phyloP scores from a whole-genome alignment of 2,888 invertebrate species.

The Tachina fera region DNA sequence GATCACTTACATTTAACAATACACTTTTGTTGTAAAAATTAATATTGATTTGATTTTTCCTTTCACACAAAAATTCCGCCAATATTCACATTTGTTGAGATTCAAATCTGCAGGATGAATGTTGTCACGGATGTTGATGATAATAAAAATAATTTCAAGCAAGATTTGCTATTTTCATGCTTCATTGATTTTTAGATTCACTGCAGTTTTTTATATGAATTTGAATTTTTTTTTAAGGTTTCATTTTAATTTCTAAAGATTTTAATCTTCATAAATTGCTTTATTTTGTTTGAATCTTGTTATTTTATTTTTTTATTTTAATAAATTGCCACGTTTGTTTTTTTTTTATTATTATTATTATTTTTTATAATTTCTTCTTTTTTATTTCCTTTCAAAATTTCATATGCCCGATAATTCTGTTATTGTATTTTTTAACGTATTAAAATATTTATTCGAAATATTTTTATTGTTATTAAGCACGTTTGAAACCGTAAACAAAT shows the following conservation, averaged over 20 bases:
- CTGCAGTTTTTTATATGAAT: slow-evolving; percentile 4
- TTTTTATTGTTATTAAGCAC: slow-evolving; percentile 36
- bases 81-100: slow-evolving; percentile 43
- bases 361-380: not conserved
- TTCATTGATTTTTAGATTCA: slow-evolving; percentile 30
- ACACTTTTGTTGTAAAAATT: slow-evolving; percentile 38
- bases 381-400: not conserved
- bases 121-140: not conserved
- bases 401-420: not conserved
- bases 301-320: slow-evolving; percentile 2
- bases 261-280: not conserved
- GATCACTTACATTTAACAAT: slow-evolving; percentile 59
- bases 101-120: slow-evolving; percentile 21
- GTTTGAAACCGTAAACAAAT: slow-evolving; percentile 33
- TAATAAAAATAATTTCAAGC: not conserved
- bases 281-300: not conserved
- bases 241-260: slow-evolving; percentile 10
- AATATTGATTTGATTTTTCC: slow-evolving; percentile 37
- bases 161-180: slow-evolving; percentile 32
- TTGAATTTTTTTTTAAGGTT: slow-evolving; percentile 56
- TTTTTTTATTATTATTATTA: not conserved
- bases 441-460: slow-evolving; percentile 22
- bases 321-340: not conserved
- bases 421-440: slow-evolving; percentile 1
- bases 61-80: slow-evolving; percentile 23